phyloP scores from a whole-genome alignment of 2,888 invertebrate species.

The Leptinotarsa peninsularis region DNA sequence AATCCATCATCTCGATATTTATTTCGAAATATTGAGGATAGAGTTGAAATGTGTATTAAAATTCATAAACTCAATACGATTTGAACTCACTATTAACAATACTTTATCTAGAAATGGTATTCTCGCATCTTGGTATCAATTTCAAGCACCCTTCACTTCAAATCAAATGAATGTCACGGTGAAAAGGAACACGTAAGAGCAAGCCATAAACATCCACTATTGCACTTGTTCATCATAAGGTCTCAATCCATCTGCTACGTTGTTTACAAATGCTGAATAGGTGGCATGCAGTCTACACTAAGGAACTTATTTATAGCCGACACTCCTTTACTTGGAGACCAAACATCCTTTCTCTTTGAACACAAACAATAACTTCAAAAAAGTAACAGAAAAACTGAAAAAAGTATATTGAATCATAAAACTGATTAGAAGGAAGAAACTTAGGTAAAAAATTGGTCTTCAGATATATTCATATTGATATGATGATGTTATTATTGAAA shows the following conservation, averaged over 20 bases:
- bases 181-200: conserved; percentile 33
- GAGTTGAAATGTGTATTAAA: no score
- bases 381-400: neutral
- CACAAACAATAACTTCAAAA: neutral
- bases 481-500: no score
- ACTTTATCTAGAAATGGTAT: no score
- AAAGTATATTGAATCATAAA: no score
- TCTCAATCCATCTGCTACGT: conserved; percentile 55
- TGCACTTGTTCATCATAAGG: conserved; percentile 54
- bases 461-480: no score
- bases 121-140: neutral
- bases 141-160: conserved; percentile 13
- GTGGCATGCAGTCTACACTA: conserved; percentile 52
- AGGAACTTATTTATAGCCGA: conserved; percentile 58
- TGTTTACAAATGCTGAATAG: conserved; percentile 56
- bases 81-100: no score
- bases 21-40: no score
- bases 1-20: no score
- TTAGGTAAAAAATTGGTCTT: no score
- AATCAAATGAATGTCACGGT: conserved; percentile 41
- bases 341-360: conserved; percentile 58
- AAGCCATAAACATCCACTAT: conserved; percentile 38
- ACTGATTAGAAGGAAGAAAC: no score
- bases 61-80: no score
- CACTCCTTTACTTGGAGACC: conserved; percentile 54